A percentile compares a stretch with the other conserved stretches of the same genome.
These are phyloP conservation scores for Gila orcuttii DNA, from an alignment of 2,113 vertebrate species.

Conservation along the genomic window DNA sequence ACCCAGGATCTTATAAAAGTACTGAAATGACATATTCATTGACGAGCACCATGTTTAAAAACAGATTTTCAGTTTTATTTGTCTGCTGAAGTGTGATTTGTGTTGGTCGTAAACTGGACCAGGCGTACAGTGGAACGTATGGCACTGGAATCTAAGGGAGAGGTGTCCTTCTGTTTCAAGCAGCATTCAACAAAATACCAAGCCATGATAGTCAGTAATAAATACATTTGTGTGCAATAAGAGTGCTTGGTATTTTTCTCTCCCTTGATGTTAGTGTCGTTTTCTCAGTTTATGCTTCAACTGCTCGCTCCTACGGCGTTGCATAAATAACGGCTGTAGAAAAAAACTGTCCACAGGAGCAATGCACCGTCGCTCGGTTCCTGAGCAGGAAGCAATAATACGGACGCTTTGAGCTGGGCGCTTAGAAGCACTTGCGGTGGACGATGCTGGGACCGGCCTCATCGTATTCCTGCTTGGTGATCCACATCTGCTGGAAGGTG, in stretches of 20 bases:
- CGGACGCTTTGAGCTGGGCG: conserved; percentile 48
- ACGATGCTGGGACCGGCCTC: conserved; percentile 95
- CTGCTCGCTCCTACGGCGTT: conserved; percentile 12
- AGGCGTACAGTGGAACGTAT: conserved; percentile 2
- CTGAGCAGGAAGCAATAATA: conserved; percentile 61
- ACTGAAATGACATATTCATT: conserved; percentile 2
- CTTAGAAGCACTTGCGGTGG: conserved; percentile 98
- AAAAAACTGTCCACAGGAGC: conserved; percentile 68
- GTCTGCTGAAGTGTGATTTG: conserved; percentile 20
- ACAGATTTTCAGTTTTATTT: conserved; percentile 35
- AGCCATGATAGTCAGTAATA: conserved; percentile 82
- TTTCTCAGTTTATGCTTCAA: conserved; percentile 53
- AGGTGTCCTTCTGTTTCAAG: conserved; percentile 35
- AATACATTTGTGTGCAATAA: conserved; percentile 87
- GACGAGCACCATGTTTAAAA: conserved; percentile 39
- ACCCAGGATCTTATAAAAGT: neutral
- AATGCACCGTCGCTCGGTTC: conserved; percentile 61
- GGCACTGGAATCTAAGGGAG: neutral
- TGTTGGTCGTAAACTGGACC: neutral
- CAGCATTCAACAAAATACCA: conserved; percentile 79
- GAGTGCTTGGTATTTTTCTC: conserved; percentile 64
- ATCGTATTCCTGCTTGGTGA: conserved; percentile 96
- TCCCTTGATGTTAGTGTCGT: conserved; percentile 41
- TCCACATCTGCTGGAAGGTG: conserved; percentile 99
- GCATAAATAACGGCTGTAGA: conserved; percentile 62